phyloP scores from a whole-genome alignment of 2,113 vertebrate species.

The Oriolus oriolus region DNA sequence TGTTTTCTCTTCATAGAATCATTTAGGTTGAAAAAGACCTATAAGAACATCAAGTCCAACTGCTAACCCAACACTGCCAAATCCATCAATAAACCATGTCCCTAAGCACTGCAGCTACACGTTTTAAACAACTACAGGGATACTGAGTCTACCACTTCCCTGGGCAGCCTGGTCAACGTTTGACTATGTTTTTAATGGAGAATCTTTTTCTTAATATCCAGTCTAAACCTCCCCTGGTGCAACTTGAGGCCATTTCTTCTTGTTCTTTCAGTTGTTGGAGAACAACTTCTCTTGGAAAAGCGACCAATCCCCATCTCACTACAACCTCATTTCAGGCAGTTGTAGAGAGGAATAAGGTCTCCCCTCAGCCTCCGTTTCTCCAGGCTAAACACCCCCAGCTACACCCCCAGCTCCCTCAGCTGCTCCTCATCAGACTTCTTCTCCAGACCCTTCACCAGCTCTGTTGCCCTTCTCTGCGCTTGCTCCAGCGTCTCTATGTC shows the following conservation, averaged over 20 bases:
- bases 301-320: rapidly evolving
- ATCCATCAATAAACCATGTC: not conserved
- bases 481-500: not conserved
- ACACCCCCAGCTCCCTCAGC: not conserved
- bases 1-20: not conserved
- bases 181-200: not conserved
- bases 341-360: too few relatives aligned
- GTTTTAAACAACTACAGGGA: not conserved
- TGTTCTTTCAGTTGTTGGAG: not conserved
- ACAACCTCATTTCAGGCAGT: not conserved
- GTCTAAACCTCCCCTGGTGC: not conserved
- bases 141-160: not conserved
- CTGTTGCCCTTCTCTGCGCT: not conserved
- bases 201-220: not conserved
- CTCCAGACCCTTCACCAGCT: not conserved
- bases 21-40: not conserved
- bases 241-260: not conserved
- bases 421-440: not conserved
- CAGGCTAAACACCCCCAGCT: not conserved
- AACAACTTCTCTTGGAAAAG: not conserved
- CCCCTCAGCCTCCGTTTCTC: not conserved
- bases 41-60: not conserved
- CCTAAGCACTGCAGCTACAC: not conserved
- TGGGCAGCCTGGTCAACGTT: not conserved
- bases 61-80: not conserved